phyloP scores from a whole-genome alignment of 2,113 vertebrate species.

The Stomatorhinus ivindoensis region DNA sequence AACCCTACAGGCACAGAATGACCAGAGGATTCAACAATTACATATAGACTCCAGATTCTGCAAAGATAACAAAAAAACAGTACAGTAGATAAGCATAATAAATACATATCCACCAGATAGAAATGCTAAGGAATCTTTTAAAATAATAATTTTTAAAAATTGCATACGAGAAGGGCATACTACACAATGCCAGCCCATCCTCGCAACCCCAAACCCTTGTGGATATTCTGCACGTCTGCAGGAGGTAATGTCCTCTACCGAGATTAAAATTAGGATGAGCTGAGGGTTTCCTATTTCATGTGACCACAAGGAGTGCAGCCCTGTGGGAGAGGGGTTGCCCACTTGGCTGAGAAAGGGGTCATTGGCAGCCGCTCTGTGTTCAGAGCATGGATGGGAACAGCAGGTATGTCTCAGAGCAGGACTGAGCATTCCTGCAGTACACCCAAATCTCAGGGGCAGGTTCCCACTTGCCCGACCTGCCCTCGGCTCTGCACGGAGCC shows the following conservation, averaged over 20 bases:
- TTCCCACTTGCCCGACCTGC: conserved; percentile 11
- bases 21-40: background rate
- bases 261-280: background rate
- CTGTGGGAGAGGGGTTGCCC: background rate
- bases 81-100: background rate
- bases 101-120: background rate
- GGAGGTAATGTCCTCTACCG: background rate
- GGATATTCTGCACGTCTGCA: background rate
- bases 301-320: no score
- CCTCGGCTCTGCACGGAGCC: background rate
- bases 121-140: background rate
- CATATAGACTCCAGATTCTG: background rate
- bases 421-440: background rate
- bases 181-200: background rate
- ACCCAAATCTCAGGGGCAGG: background rate
- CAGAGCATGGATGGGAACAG: background rate
- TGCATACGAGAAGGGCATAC: background rate
- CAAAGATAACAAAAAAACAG: background rate
- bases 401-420: background rate
- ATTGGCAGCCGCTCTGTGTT: background rate
- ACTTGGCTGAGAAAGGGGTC: background rate
- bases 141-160: background rate
- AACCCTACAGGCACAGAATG: background rate
- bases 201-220: background rate
- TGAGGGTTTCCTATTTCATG: background rate